A percentile compares a stretch with the other conserved stretches of the same genome.
These are phyloP conservation scores for Agrilus mali DNA, from an alignment of 2,888 invertebrate species.

Conservation along the genomic window DNA sequence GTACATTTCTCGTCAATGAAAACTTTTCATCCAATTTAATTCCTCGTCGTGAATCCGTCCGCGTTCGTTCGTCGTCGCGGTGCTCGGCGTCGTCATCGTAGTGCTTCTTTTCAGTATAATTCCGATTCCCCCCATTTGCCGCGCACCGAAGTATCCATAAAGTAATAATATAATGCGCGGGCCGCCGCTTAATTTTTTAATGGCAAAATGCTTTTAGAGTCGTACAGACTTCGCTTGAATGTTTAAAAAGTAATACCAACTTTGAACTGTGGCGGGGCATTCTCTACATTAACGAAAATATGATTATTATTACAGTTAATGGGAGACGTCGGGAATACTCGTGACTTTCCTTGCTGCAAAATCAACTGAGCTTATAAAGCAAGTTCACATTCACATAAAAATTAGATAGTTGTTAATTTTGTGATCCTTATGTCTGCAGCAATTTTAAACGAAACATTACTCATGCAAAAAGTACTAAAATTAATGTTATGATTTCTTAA, in stretches of 20 bases:
- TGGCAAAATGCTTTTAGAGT: constrained; percentile 54
- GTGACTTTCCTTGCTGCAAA: too few relatives aligned
- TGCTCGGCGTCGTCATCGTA: constrained; percentile 3
- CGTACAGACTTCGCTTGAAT: constrained; percentile 33
- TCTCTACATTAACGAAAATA: constrained; percentile 21
- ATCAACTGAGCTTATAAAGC: too few relatives aligned
- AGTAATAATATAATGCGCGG: constrained; percentile 36
- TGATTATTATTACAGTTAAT: too few relatives aligned
- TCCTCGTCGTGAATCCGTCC: constrained; percentile 4
- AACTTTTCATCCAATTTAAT: constrained; percentile 12
- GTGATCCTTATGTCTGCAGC: too few relatives aligned
- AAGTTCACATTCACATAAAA: too few relatives aligned
- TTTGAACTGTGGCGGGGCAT: constrained; percentile 21
- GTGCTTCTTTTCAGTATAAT: constrained; percentile 11
- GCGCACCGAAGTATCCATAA: constrained; percentile 34
- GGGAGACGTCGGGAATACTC: too few relatives aligned
- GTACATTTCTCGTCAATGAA: constrained; percentile 1
- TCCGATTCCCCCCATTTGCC: constrained; percentile 31
- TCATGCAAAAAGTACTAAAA: too few relatives aligned
- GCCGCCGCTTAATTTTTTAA: constrained; percentile 43
- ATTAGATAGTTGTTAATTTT: too few relatives aligned
- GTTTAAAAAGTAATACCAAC: constrained; percentile 34
- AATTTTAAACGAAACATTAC: too few relatives aligned
- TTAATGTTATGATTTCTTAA: too few relatives aligned
- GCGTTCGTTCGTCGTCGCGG: too few relatives aligned